Base-by-base conservation (phyloP, 2,797 vertebrate genomes). In the Cryptoprocta ferox region DNA sequence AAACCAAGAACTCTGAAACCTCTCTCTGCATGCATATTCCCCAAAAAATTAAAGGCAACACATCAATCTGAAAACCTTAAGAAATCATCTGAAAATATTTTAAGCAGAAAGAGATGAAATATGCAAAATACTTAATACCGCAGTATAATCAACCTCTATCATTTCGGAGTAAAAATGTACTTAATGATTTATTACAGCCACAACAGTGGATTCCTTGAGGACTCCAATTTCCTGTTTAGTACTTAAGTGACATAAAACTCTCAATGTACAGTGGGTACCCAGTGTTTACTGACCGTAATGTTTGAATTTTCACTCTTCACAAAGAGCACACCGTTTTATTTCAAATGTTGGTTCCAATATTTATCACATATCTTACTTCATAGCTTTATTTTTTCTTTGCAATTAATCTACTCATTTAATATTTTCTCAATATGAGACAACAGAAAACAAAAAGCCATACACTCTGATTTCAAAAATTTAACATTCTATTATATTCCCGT, bases 211-310 rank as follows among this genome's bases (percentile, higher is more conserved):
- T 71, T 91, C 24, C 83, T 45, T 48, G 8, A 81, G 24, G 39
- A 95, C 48, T 91, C 61, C 70, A 81, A 92, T 75, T 93, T 95
- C 73, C 80, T 84, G 66, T 70, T 89, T 42, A 90, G 50, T 45
- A 81, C 61, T 68, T 68, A 84, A 19, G 56, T 37, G 42, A 95
- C 79, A 87, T 61, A 92, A 94, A 97, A 95, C 48, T 81, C 35
- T 50, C 78, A 63, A 39, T 35, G 32, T 50, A 87, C 18, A 28
- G 35, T 9, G n/a, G 32, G 12, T 42, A 79, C 26, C 37, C 12
- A 56, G 26, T 82, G 13, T 42, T 93, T 48, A 79, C 8, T 39
- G 56, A 63, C 3, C 61, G 5, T 56, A 73, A 81, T 42, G 71
- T 80, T 16, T 59, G 4, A 89, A 82, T 53, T 88, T 89, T 87